phyloP scores from a whole-genome alignment of 2,113 vertebrate species.

The Larimichthys crocea region DNA sequence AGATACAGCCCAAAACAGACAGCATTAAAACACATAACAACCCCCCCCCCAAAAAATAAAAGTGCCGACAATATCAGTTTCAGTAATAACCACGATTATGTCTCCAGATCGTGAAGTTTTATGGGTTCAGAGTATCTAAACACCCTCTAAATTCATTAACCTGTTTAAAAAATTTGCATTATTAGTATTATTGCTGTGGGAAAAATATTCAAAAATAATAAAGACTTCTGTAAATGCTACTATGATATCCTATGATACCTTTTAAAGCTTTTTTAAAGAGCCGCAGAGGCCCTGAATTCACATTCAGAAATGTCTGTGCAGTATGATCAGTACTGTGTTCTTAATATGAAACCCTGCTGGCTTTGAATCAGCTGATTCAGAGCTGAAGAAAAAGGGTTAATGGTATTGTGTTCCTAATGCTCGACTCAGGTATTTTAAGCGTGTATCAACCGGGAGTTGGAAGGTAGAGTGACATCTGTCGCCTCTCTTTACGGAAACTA shows the following conservation, averaged over 20 bases:
- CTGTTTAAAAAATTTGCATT: background rate
- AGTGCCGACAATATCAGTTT: too few relatives aligned
- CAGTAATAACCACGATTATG: too few relatives aligned
- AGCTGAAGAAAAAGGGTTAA: conserved; percentile 28
- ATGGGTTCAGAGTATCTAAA: background rate
- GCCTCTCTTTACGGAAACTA: conserved; percentile 13
- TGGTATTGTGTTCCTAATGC: conserved; percentile 37
- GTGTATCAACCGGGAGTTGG: conserved; percentile 36
- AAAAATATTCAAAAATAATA: background rate
- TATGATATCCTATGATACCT: background rate
- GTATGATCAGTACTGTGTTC: background rate
- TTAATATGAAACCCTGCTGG: conserved; percentile 12
- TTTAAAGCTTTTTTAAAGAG: background rate
- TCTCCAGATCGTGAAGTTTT: too few relatives aligned
- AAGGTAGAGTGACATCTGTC: conserved; percentile 48
- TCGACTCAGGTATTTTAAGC: conserved; percentile 47
- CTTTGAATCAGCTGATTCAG: conserved; percentile 2
- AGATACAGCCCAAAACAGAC: too few relatives aligned
- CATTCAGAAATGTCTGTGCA: background rate
- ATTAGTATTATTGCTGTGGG: background rate
- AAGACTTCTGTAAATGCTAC: background rate
- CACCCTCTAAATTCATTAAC: background rate
- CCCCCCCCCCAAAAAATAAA: too few relatives aligned
- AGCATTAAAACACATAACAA: too few relatives aligned
- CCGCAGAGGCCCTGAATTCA: background rate